Base-by-base conservation (phyloP, 2,888 invertebrate species). In the Phoronis australis region DNA sequence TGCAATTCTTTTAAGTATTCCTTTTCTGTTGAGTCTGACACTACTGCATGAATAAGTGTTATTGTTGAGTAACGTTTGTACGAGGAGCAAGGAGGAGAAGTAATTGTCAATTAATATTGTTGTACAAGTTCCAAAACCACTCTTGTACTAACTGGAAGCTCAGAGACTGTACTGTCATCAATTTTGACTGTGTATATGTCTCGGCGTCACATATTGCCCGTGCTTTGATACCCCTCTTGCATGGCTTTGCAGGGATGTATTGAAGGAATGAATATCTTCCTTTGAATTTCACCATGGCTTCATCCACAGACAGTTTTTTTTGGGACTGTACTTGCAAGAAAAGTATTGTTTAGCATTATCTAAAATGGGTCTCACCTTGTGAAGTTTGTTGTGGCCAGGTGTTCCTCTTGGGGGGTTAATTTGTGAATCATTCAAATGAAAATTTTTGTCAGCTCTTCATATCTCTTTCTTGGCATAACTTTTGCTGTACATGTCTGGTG, bases 91-190 rank as follows among this genome's bases (percentile, higher is more conserved):
- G 9, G 31, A 31, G 9, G 47, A 20, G 9, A 47, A 41, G 22
- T 24, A 47, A 37, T 48, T 43, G 35, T 43, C 48, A 25, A 37
- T 4, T 18, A 18, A 6, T 40, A 31, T 23, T 37, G 25, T 21
- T 22, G 9, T n/a, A 35, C 31, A 3, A 48, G 26, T 22, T 48
- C 37, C 25, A 18, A 27, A 4, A 48, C 48, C 15, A 48, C 48
- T 3, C 37, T 15, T 15, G 24, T 12, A 2, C 18, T 31, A 5
- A 48, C 21, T 31, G 40, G 21, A 35, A 23, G n/a, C 20, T 48
- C 42, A 9, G 42, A 15, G 6, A n/a, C n/a, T n/a, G 25, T 15
- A 9, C 31, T 5, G 2, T 23, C 22, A 25, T 44, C 44, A 27
- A n/a, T 26, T 44, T 27, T 31, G n/a, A 27, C 44, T 27, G 31